phyloP scores from a whole-genome alignment of 2,113 vertebrate genomes.

The Cyrtonyx montezumae region DNA sequence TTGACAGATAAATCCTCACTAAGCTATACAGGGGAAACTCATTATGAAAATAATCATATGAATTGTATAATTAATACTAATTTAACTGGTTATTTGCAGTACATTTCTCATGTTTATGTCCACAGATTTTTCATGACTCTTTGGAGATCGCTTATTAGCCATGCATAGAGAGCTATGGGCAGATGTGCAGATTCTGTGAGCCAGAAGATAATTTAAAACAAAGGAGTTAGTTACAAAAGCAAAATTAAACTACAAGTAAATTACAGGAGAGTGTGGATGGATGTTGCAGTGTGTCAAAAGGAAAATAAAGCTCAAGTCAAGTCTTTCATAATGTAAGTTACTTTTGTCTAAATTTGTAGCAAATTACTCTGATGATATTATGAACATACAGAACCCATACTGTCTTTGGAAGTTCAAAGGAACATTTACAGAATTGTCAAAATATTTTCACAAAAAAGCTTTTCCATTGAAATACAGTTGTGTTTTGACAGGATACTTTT shows the following conservation, averaged over 20 bases:
- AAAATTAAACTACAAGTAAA: background rate
- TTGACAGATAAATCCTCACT: background rate
- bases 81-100: background rate
- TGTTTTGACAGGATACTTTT: background rate
- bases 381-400: background rate
- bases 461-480: background rate
- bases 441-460: background rate
- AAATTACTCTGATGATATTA: background rate
- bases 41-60: background rate
- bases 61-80: background rate
- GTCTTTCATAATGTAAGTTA: background rate
- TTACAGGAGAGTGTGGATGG: background rate
- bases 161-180: background rate
- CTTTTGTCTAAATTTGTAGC: background rate
- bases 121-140: background rate
- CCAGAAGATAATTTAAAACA: conserved; percentile 18
- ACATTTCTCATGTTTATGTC: background rate
- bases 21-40: background rate
- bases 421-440: background rate
- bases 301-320: background rate
- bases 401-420: background rate
- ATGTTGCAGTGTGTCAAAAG: background rate
- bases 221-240: background rate
- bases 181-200: background rate
- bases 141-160: background rate